Percentiles rank a stretch among this genome's conserved stretches.
phyloP scores from a whole-genome alignment of 2,113 vertebrate species.

The Toxotes chatareus region DNA sequence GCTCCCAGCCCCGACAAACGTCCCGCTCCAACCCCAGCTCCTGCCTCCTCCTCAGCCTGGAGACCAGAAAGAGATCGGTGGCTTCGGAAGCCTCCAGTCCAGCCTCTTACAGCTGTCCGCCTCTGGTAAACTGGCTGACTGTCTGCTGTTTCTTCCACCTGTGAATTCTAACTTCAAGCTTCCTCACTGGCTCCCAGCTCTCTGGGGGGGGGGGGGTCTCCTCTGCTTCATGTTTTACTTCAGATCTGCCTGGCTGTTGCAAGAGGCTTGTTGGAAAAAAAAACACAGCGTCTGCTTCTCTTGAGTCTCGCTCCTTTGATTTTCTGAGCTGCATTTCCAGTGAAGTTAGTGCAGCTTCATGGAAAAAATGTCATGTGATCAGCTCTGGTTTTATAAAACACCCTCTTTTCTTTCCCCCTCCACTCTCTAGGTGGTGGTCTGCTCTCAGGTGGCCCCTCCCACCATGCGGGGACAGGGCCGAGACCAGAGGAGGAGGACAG shows the following conservation, averaged over 20 bases:
- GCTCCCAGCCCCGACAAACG: conserved; percentile 52
- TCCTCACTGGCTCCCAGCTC: neutral
- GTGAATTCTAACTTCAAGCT: neutral
- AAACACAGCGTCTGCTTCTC: too few species aligned
- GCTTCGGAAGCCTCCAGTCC: conserved; percentile 49
- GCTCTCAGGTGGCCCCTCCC: conserved; percentile 6
- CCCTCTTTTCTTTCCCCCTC: neutral
- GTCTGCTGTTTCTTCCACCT: neutral
- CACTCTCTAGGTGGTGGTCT: conserved; percentile 44
- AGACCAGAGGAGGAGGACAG: conserved; percentile 78
- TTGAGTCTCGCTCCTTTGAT: neutral
- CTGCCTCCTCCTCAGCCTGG: conserved; percentile 10
- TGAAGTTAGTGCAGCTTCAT: too few species aligned
- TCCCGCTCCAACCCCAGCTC: conserved; percentile 28
- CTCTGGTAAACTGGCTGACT: conserved; percentile 71
- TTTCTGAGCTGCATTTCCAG: too few species aligned
- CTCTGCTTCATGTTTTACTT: conserved; percentile 9
- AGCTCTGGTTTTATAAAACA: neutral
- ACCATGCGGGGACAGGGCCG: conserved; percentile 27
- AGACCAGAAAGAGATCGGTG: conserved; percentile 37
- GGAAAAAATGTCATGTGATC: neutral
- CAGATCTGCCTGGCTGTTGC: neutral
- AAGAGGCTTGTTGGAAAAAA: neutral
- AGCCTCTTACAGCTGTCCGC: conserved; percentile 38
- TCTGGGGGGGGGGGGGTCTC: neutral